These are phyloP conservation scores for Trididemnum nubilum DNA, from an alignment of 23 tunicate species.

Conservation along the genomic window DNA sequence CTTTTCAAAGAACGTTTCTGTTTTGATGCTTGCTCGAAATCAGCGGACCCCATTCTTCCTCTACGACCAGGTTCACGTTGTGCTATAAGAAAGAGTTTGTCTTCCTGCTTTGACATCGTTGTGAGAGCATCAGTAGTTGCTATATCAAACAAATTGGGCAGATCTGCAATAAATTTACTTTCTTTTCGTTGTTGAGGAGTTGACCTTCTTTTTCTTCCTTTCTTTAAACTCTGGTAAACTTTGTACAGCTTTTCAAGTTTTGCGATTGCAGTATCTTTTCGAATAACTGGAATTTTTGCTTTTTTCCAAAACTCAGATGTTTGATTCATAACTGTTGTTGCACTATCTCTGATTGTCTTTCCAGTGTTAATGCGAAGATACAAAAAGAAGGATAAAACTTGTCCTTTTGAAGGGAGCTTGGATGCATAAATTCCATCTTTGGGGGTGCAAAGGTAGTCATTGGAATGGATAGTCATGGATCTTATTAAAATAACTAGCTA, in stretches of 20 bases:
- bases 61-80: conserved; percentile 27
- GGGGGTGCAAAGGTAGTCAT: neutral
- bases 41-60: conserved; percentile 24
- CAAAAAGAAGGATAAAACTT: conserved; percentile 7
- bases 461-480: too few relatives aligned
- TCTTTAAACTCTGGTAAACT: conserved; percentile 22
- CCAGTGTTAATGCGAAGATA: conserved; percentile 12
- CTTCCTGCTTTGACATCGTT: neutral
- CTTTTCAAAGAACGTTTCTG: conserved; percentile 23
- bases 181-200: conserved; percentile 15
- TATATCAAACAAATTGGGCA: conserved; percentile 16
- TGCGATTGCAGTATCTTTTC: conserved; percentile 2
- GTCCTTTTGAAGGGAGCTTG: conserved; percentile 25
- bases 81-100: conserved; percentile 12
- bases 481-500: too few relatives aligned
- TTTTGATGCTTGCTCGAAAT: conserved; percentile 2
- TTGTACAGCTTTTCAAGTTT: conserved; percentile 20
- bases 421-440: conserved; percentile 14
- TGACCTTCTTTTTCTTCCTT: conserved; percentile 25
- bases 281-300: conserved; percentile 20
- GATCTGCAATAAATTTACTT: neutral
- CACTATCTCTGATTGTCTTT: conserved; percentile 19
- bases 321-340: neutral
- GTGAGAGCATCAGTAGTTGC: conserved; percentile 23
- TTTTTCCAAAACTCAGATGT: conserved; percentile 5